Evolutionary conservation across 2,888 invertebrate genomes (phyloP), one percentile per base, ranked within the genome.

Genomic region (Tenthredo mesomela): DNA sequence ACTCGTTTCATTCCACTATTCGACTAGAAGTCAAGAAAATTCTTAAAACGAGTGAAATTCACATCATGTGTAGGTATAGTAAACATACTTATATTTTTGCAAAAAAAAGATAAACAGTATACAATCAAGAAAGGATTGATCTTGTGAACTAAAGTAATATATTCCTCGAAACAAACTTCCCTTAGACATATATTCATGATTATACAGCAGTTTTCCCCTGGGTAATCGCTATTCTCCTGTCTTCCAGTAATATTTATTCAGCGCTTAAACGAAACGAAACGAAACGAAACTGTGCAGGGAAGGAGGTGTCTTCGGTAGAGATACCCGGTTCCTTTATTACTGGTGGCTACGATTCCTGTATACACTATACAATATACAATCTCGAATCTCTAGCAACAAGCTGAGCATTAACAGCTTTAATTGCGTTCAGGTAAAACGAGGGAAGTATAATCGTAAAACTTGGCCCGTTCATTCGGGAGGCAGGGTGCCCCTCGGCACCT

Each of bases 391-490:
- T 61, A 54, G 85, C 78, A 18, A 43, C 84, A 80, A 83, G 85
- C 86, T 86, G 87, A 89, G 87, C 88, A 88, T 87, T 87, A 87
- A 85, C 86, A 85, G 73, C 86, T 88, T 89, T 88, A 89, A 89
- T 89, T 89, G 88, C 87, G 86, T 86, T 85, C 84, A 82, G 84
- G 86, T 73, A 50, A 82, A 58, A 65, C 50, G 80, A 65, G 83
- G 73, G 78, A 67, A 85, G 86, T 85, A 87, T 89, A 87, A 88
- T 88, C 89, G 88, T 88, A 87, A 88, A 89, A 88, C 86, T 88
- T 86, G 85, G 86, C 85, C 87, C 86, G 85, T 87, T 86, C 86
- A 21, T 40, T 61, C 61, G 80, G 80, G 58, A 37, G 5, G 58
- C 40, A 50, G 21, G 37, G 21, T 40, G 61, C 40, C 21, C 21